Percentiles rank a stretch among this genome's conserved stretches.
Evolutionary conservation across 2,113 vertebrate species (phyloP).

Genomic region (Entosphenus tridentatus): DNA sequence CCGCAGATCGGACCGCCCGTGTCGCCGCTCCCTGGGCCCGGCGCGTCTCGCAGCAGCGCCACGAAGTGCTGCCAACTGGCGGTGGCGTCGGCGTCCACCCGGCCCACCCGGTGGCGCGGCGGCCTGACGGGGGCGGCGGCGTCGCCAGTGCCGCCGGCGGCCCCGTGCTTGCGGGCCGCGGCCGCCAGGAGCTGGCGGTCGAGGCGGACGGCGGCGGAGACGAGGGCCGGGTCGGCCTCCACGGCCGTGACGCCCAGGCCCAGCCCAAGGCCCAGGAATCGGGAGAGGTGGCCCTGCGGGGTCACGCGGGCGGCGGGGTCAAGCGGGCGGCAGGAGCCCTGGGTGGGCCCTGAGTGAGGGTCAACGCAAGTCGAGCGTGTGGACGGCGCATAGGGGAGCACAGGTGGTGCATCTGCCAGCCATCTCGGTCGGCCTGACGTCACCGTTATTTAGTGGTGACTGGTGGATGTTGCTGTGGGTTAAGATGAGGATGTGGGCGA

Average conservation of each 20-base stretch:
- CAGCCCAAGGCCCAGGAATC: constrained; percentile 49
- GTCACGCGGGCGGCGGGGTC: no score
- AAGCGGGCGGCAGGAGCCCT: no score
- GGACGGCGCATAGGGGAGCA: no score
- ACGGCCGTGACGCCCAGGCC: constrained; percentile 43
- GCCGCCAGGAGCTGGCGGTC: constrained; percentile 28
- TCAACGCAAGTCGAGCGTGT: no score
- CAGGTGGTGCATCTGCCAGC: no score
- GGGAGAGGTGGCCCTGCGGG: constrained; percentile 52
- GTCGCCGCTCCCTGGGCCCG: constrained; percentile 17
- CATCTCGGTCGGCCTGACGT: no score
- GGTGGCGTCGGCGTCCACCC: constrained; percentile 27
- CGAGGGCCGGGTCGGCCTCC: constrained; percentile 37
- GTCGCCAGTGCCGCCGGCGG: neutral
- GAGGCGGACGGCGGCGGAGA: constrained; percentile 27
- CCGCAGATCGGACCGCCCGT: neutral
- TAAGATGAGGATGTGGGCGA: no score
- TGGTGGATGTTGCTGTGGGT: no score
- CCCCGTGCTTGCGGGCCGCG: neutral
- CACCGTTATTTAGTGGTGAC: no score
- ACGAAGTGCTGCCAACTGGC: constrained; percentile 30
- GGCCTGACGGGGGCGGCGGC: constrained; percentile 7
- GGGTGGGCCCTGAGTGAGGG: no score
- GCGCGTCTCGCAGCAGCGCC: constrained; percentile 20
- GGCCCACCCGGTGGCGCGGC: constrained; percentile 33